A percentile compares a stretch with the other conserved stretches of the same genome.
Evolutionary conservation across 2,113 vertebrate species (phyloP).

Genomic region (Rhabdornis inornatus): DNA sequence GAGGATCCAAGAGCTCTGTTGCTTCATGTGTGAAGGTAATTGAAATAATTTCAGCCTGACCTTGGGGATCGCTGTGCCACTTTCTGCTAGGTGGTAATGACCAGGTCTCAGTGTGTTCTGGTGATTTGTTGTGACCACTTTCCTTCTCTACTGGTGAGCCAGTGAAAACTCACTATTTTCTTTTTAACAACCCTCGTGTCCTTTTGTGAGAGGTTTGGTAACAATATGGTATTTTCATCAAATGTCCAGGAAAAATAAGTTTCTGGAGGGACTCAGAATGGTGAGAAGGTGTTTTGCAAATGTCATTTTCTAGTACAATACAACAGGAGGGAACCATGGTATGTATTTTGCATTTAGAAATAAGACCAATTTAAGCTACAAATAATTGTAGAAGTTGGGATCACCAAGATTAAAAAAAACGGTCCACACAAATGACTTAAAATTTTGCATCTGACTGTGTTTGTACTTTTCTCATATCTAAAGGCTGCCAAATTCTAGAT

Average conservation of each 20-base stretch:
- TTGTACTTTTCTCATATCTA: not conserved
- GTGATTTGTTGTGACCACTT: not conserved
- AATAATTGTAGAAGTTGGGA: not conserved
- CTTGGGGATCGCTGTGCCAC: fast-evolving
- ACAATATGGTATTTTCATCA: not conserved
- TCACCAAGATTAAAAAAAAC: not conserved
- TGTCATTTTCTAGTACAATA: not conserved
- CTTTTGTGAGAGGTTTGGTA: not conserved
- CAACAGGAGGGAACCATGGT: not conserved
- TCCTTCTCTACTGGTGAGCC: not conserved
- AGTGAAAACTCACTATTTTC: not conserved
- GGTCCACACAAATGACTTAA: not conserved
- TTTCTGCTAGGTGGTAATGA: not conserved
- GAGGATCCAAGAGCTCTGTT: not conserved
- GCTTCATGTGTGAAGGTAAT: not conserved
- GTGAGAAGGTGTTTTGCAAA: not conserved
- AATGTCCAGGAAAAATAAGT: not conserved
- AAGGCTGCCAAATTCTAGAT: slow-evolving; percentile 47
- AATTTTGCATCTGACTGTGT: not conserved
- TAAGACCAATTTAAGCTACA: not conserved
- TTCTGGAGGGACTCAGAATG: not conserved
- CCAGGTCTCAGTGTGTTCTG: not conserved
- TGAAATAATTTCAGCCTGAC: not conserved
- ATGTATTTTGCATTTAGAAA: not conserved
- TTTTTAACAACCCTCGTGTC: not conserved